These are phyloP conservation scores for Scytalopus superciliaris DNA, from an alignment of 2,113 vertebrate genomes.

Conservation along the genomic window DNA sequence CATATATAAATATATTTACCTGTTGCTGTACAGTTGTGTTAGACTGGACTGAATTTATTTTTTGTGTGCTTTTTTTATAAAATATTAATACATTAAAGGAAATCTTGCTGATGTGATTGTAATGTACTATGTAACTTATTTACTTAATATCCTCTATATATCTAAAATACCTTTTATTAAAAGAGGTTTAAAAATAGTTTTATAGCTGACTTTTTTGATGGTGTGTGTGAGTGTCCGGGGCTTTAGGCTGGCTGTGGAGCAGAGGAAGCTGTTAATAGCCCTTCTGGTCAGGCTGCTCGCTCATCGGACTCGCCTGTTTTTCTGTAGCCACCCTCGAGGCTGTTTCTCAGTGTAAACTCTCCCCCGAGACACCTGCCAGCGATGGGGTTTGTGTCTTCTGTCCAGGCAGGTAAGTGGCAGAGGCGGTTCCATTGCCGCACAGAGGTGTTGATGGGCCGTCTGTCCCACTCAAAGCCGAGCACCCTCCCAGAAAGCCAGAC, in stretches of 20 bases:
- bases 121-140: conserved; percentile 86
- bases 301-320: not conserved
- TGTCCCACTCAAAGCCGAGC: not conserved
- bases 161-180: conserved; percentile 81
- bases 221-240: not conserved
- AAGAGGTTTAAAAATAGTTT: conserved; percentile 73
- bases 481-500: not conserved
- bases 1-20: conserved; percentile 76
- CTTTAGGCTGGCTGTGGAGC: not conserved
- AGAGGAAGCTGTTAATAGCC: fast-evolving
- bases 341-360: not conserved
- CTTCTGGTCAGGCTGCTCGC: not conserved
- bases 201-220: not conserved
- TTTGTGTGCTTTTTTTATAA: conserved; percentile 84
- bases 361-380: not conserved
- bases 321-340: not conserved
- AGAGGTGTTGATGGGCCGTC: not conserved
- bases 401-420: not conserved
- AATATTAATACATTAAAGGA: conserved; percentile 85
- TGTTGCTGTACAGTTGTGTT: conserved; percentile 84
- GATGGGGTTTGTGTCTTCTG: not conserved
- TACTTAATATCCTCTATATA: conserved; percentile 81
- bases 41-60: conserved; percentile 82
- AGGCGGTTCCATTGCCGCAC: not conserved
- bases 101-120: conserved; percentile 83